Evolutionary conservation across 2,797 vertebrate genomes (phyloP), one percentile per base, ranked within the genome.

Genomic region (Netta rufina): DNA sequence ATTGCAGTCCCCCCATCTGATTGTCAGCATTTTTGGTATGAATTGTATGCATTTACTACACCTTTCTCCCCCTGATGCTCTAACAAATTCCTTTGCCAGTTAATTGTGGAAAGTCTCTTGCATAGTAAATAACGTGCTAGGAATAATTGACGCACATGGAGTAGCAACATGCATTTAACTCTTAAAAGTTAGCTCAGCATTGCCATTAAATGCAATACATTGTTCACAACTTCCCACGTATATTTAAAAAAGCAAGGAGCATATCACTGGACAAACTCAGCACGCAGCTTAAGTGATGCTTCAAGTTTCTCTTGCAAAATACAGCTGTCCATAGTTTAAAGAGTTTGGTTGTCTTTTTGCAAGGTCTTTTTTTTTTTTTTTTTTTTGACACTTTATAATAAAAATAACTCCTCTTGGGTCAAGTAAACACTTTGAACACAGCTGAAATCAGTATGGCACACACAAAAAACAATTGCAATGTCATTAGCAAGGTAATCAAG

Each of bases 81-180:
- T 71, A 91, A 96, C 16, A 78, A 82, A 84, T 56, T 65, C 53
- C 32, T 78, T 73, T 87, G 45, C 78, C 73, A 53, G 38, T 27
- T 81, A 25, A 60, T 20, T 69, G 5, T 8, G 60, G 93, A 45
- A 92, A 95, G 74, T 60, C 87, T 93, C 91, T n/a, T 83, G 72
- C 86, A 93, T 95, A 94, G 95, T 93, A 93, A 97, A 73, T 90
- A 97, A 72, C 81, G 91, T 94, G 90, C 93, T 89, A 91, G 86
- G 95, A 97, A 96, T 93, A 95, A 96, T 93, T 95, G 92, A 53
- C 15, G 51, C 93, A 93, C 87, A 66, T 21, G 73, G 71, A 91
- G 81, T 25, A 94, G 92, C 72, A 87, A 79, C 51, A 73, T 62
- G 45, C 85, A 96, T 87, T 54, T 65, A 95, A 62, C 24, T 73